Evolutionary conservation across 2,797 vertebrate genomes (phyloP).

Genomic region (Tauraco hartlaubi): DNA sequence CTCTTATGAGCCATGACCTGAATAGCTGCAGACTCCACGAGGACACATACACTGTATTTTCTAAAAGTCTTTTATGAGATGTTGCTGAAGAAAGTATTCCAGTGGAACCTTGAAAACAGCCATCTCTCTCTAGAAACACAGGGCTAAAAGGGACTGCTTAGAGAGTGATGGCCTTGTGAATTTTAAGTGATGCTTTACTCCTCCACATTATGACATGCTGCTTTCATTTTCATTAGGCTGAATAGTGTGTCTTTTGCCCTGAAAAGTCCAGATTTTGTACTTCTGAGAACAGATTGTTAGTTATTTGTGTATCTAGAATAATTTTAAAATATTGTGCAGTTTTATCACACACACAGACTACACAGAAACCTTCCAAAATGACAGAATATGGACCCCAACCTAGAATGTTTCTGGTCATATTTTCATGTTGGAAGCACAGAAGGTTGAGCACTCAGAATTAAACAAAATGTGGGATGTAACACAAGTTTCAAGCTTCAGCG

Average conservation of each 20-base stretch:
- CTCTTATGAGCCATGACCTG: not conserved
- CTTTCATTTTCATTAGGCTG: conserved; percentile 10
- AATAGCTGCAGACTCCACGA: not conserved
- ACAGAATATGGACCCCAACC: not conserved
- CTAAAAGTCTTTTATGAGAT: not conserved
- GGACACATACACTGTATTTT: not conserved
- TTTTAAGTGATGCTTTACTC: not conserved
- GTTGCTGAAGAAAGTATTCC: not conserved
- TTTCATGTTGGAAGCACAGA: not conserved
- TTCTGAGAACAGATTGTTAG: not conserved
- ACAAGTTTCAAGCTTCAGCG: not conserved
- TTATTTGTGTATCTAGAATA: not conserved
- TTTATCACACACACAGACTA: not conserved
- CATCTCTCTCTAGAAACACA: not conserved
- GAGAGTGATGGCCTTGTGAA: not conserved
- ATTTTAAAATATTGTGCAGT: not conserved
- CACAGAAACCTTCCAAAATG: not conserved
- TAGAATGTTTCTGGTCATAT: not conserved
- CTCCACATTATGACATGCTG: not conserved
- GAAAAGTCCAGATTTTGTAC: not conserved
- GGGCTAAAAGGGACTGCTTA: not conserved
- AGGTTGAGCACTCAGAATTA: not conserved
- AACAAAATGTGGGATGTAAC: not conserved
- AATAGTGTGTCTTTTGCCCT: conserved; percentile 3
- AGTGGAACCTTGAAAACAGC: not conserved